These are phyloP conservation scores for Heliconius congener DNA, from an alignment of 1,140 invertebrate genomes.

Conservation along the genomic window DNA sequence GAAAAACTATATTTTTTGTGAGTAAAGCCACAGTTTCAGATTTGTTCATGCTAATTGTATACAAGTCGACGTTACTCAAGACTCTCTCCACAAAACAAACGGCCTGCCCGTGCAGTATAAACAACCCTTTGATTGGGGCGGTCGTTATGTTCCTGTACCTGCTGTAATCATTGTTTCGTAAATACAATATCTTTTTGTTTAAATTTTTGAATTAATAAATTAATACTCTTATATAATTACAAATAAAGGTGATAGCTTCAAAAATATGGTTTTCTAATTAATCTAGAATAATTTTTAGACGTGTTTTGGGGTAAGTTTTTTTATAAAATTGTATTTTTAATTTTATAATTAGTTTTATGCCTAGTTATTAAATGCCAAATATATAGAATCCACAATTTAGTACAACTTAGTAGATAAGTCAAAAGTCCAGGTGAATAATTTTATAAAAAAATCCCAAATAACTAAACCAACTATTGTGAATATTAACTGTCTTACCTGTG, in stretches of 20 bases:
- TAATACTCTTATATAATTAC: not conserved
- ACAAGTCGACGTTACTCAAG: conserved; percentile 14
- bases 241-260: not conserved
- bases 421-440: too few relatives aligned
- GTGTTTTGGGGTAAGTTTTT: not conserved
- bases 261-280: too few relatives aligned
- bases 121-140: conserved; percentile 45
- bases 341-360: not conserved
- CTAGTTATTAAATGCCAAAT: not conserved
- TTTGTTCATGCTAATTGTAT: conserved; percentile 8
- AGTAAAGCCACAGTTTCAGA: not conserved
- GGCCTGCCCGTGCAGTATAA: conserved; percentile 41
- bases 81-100: conserved; percentile 26
- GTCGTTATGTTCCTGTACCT: conserved; percentile 27
- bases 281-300: not conserved
- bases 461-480: too few relatives aligned
- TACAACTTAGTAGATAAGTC: too few relatives aligned
- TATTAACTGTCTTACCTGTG: too few relatives aligned
- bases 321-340: not conserved
- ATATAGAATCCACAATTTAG: too few relatives aligned
- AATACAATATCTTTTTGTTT: not conserved
- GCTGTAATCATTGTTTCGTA: conserved; percentile 9
- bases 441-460: too few relatives aligned
- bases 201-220: not conserved
- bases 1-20: not conserved